Base-by-base conservation (phyloP, 2,113 vertebrate genomes). In the Oryzias curvinotus region DNA sequence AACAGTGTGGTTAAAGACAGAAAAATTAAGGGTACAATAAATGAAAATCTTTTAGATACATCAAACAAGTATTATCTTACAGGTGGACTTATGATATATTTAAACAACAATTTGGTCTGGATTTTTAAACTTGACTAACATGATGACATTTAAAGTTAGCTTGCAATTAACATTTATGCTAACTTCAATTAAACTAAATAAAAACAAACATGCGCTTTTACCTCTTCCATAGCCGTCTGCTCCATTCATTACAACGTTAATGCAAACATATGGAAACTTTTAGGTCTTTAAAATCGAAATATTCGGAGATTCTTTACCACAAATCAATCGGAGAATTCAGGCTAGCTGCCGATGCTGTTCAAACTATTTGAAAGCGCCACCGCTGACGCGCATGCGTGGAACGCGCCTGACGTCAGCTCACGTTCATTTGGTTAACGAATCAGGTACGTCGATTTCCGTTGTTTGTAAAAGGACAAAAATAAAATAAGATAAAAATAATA, bases 151-250 rank as follows among this genome's bases (percentile, higher is more conserved):
- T 12, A 3, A 36, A 1, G 8, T 36, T 36, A 12, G 36, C 36
- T 36, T 12, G 36, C 10, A 12, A 36, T 36, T 12, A 12, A 12
- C 36, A 36, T 16, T 45, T 45, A 14, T 1, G 44, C 1, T 45
- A 45, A 45, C 16, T 45, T 6, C 17, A 45, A 45, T 16, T 14
- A 16, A 16, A 45, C 44, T 8, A 18, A 47, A n/a, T n/a, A n/a
- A n/a, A n/a, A n/a, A 3, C 18, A n/a, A 21, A 53, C 21, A 23
- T 3, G 21, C 21, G 3, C 23, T 3, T 1, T 12, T 52, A 90
- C 88, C 85, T 90, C 82, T 44, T 81, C 87, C 88, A 89, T 88
- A 36, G 79, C 36, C 1, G 46, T 42, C 57, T 19, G 25, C 48
- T 49, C 46, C 53, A 45, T 42, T 68, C 65, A 82, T 85, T 72